Conservation (phyloP, 2,888 invertebrate genomes). For the Capitulum mitella region DNA sequence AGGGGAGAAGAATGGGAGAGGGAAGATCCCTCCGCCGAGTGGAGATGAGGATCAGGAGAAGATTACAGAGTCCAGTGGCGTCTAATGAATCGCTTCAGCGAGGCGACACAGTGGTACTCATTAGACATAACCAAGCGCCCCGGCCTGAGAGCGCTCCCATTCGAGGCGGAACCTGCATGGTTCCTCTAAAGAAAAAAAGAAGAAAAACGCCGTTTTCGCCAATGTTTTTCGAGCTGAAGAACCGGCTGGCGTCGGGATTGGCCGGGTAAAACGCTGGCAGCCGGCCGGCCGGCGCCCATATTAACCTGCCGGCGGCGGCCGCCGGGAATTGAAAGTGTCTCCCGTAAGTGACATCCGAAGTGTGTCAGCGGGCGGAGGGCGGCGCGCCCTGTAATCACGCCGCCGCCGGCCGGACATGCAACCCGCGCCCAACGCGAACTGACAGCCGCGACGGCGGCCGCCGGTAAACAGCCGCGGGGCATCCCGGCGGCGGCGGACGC, state of each 20-base stretch:
- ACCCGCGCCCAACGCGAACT: neutral
- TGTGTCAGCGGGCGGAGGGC: neutral
- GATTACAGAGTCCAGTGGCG: neutral
- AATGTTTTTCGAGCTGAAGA: too few relatives aligned
- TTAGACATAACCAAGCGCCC: too few relatives aligned
- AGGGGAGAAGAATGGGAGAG: neutral
- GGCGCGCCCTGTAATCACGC: conserved; percentile 8
- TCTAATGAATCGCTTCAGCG: neutral
- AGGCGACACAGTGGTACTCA: too few relatives aligned
- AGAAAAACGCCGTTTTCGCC: too few relatives aligned
- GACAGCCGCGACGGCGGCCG: neutral
- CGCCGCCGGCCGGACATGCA: neutral
- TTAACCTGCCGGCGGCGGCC: conserved; percentile 10
- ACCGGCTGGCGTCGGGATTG: neutral
- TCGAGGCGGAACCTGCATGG: too few relatives aligned
- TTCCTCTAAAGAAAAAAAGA: too few relatives aligned
- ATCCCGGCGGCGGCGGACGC: too few relatives aligned
- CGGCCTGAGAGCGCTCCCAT: too few relatives aligned
- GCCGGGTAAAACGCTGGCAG: neutral
- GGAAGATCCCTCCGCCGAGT: neutral
- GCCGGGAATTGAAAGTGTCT: conserved; percentile 4
- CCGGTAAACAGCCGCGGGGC: neutral
- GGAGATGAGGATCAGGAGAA: neutral
- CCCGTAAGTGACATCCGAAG: neutral
- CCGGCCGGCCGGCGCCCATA: neutral